phyloP scores from a whole-genome alignment of 92 coral and sea anemone species.

The Actinernus sp. region DNA sequence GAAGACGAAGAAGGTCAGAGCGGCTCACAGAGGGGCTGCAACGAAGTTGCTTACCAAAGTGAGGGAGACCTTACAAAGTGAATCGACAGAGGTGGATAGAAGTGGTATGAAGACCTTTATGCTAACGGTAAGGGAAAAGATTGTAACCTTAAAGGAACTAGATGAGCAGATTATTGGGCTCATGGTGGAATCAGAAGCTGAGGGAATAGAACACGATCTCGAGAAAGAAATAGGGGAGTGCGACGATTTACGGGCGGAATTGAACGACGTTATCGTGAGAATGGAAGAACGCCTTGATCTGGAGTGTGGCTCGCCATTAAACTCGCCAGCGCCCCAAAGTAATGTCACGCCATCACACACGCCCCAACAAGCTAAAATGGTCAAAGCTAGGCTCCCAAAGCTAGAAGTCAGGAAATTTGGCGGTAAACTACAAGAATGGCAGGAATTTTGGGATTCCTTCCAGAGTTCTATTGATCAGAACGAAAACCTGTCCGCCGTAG shows the following conservation, averaged over 20 bases:
- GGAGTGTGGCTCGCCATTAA: not conserved
- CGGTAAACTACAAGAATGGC: conserved; percentile 64
- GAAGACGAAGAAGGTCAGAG: conserved; percentile 34
- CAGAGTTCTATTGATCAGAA: conserved; percentile 40
- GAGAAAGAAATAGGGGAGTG: conserved; percentile 10
- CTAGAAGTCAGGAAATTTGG: conserved; percentile 48
- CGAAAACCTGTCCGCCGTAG: conserved; percentile 31
- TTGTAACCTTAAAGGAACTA: conserved; percentile 13
- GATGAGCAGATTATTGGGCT: conserved; percentile 28
- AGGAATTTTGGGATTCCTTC: conserved; percentile 70
- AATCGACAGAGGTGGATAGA: too few species aligned
- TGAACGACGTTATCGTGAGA: not conserved
- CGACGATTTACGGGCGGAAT: not conserved
- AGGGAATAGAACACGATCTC: conserved; percentile 7
- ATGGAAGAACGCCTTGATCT: not conserved
- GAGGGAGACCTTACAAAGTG: too few species aligned
- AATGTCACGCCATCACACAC: not conserved
- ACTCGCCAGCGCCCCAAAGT: not conserved
- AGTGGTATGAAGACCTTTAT: conserved; percentile 1
- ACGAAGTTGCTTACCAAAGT: conserved; percentile 4
- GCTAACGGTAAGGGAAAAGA: conserved; percentile 22
- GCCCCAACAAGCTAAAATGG: not conserved
- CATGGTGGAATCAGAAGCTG: conserved; percentile 18
- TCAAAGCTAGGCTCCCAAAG: conserved; percentile 47
- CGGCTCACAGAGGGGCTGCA: conserved; percentile 22